Evolutionary conservation across 2,113 vertebrate genomes (phyloP).

Genomic region (Ursus arctos): DNA sequence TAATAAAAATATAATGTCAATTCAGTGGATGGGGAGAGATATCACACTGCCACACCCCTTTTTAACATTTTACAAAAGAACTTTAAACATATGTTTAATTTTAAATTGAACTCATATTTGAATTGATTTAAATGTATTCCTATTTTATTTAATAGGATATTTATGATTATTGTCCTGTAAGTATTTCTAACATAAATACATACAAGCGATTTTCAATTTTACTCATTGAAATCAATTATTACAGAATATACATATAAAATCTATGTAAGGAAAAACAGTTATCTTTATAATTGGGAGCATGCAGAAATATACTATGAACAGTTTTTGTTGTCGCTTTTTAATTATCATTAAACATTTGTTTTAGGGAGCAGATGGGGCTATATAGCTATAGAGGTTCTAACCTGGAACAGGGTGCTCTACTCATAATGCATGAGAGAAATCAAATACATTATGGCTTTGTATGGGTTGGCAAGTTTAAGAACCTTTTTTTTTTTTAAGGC

Average conservation of each 20-base stretch:
- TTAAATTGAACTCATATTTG: not conserved
- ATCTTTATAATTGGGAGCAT: not conserved
- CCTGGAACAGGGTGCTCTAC: not conserved
- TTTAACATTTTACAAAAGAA: not conserved
- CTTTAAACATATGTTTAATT: not conserved
- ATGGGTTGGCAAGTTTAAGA: not conserved
- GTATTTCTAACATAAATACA: not conserved
- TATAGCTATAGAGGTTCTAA: not conserved
- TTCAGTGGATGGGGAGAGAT: not conserved
- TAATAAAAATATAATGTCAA: not conserved
- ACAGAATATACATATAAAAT: not conserved
- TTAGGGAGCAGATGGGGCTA: not conserved
- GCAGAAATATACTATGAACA: not conserved
- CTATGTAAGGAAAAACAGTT: not conserved
- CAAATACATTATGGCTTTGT: not conserved
- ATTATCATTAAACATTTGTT: not conserved
- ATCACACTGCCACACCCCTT: rapidly evolving
- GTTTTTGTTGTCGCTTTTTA: not conserved
- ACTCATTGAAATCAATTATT: not conserved
- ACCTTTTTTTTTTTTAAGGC: not conserved
- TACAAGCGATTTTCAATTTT: not conserved
- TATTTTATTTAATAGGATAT: not conserved
- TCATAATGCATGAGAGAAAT: not conserved
- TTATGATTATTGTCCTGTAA: not conserved
- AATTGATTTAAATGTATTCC: not conserved